Evolutionary conservation across 1,140 invertebrate species (phyloP).

Genomic region (Drosophila ogumai): DNA sequence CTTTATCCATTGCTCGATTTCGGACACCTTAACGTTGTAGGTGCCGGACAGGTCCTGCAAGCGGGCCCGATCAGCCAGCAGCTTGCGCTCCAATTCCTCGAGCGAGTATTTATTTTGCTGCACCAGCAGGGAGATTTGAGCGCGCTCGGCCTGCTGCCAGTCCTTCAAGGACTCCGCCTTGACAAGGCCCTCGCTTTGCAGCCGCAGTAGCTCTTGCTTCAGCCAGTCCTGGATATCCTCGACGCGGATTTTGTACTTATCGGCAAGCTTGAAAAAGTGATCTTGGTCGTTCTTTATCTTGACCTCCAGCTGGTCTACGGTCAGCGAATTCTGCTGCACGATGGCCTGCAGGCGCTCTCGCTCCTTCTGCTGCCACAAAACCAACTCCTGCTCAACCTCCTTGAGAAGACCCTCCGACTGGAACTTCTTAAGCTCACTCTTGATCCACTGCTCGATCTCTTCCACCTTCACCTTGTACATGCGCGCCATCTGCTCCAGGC

Average conservation of each 20-base stretch:
- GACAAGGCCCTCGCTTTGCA: constrained; percentile 74
- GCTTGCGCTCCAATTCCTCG: constrained; percentile 72
- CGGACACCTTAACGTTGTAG: constrained; percentile 75
- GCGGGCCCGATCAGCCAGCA: constrained; percentile 65
- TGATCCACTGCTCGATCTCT: constrained; percentile 79
- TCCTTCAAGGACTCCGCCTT: constrained; percentile 77
- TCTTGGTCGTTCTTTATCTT: constrained; percentile 79
- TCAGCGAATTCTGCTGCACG: constrained; percentile 73
- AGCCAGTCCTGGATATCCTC: constrained; percentile 81
- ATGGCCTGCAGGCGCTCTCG: constrained; percentile 67
- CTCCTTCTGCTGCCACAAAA: constrained; percentile 73
- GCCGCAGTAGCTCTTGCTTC: constrained; percentile 71
- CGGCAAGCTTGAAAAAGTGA: constrained; percentile 73
- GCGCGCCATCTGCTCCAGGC: constrained; percentile 66
- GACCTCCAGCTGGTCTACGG: constrained; percentile 71
- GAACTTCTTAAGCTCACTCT: constrained; percentile 70
- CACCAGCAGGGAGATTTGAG: constrained; percentile 63
- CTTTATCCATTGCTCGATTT: constrained; percentile 79
- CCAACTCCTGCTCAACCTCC: constrained; percentile 73
- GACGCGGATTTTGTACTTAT: constrained; percentile 73
- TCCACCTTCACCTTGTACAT: constrained; percentile 76
- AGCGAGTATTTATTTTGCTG: constrained; percentile 72
- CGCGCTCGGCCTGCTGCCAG: constrained; percentile 72
- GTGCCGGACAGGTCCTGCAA: constrained; percentile 67
- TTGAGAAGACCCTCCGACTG: constrained; percentile 76